Conservation (phyloP, 2,888 invertebrate genomes). For the Dorcus hopei region DNA sequence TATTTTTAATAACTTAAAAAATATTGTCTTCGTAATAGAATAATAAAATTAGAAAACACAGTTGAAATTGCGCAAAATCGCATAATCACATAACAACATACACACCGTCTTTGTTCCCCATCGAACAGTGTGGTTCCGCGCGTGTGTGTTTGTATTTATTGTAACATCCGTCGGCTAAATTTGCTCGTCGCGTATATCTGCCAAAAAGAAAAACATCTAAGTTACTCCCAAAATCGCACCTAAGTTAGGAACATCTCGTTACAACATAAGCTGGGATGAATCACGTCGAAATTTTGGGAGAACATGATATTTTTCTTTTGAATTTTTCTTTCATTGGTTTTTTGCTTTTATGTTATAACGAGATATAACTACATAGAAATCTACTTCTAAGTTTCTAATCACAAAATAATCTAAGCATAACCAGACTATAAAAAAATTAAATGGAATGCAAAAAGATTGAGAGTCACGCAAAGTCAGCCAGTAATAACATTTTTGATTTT, state of each 20-base stretch:
- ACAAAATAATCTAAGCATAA: no score
- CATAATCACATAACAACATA: no score
- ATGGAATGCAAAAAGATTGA: constrained; percentile 29
- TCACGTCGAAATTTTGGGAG: constrained; percentile 38
- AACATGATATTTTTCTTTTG: constrained; percentile 44
- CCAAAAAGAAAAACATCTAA: constrained; percentile 57
- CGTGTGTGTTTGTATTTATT: no score
- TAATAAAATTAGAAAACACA: not conserved
- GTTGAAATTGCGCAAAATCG: no score
- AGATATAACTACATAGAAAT: constrained; percentile 57
- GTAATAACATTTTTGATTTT: constrained; percentile 5
- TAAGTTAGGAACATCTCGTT: constrained; percentile 44
- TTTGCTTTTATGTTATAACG: constrained; percentile 57
- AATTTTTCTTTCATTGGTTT: constrained; percentile 14
- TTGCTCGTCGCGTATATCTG: constrained; percentile 75
- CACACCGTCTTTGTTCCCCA: no score
- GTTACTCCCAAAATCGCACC: constrained; percentile 41
- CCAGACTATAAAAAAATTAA: not conserved
- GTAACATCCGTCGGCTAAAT: constrained; percentile 48
- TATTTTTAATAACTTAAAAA: not conserved
- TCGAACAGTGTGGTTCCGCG: no score
- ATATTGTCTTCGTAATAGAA: not conserved
- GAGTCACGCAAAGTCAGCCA: constrained; percentile 36
- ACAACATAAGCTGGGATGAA: constrained; percentile 43
- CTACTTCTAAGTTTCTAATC: no score